A percentile compares a stretch with the other conserved stretches of the same genome.
Conservation (phyloP, 2,113 vertebrate genomes). For the Cervus canadensis region DNA sequence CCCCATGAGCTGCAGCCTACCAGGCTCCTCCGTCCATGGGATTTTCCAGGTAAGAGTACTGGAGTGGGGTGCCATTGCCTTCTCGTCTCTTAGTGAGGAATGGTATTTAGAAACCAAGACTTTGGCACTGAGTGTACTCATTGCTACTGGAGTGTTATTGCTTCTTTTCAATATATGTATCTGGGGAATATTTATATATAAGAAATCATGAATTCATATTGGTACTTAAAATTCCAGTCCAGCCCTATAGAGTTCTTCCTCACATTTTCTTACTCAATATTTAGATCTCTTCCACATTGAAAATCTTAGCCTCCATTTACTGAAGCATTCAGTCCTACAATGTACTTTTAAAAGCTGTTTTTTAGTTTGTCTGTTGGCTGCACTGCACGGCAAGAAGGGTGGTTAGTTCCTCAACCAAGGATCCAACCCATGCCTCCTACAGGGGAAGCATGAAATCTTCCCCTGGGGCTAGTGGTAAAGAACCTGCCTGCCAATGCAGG, state of each 20-base stretch:
- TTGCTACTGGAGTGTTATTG: background rate
- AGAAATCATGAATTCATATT: background rate
- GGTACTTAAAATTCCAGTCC: background rate
- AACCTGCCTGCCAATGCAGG: background rate
- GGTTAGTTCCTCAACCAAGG: rapidly evolving
- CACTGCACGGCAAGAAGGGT: background rate
- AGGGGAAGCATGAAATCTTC: background rate
- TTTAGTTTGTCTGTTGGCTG: background rate
- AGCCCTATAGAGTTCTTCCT: background rate
- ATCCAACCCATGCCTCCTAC: background rate
- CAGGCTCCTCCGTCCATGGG: too few relatives aligned
- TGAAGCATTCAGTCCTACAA: background rate
- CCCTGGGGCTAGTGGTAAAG: background rate
- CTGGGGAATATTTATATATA: background rate
- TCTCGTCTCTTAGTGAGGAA: background rate
- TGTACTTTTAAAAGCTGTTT: background rate
- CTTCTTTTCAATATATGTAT: background rate
- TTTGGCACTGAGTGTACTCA: background rate
- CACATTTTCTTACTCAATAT: background rate
- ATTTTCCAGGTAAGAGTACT: too few relatives aligned
- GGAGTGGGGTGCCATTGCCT: too few relatives aligned
- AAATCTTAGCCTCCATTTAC: background rate
- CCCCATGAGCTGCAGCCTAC: too few relatives aligned
- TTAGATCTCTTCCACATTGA: background rate
- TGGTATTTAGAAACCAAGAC: background rate